Percentiles rank a stretch among this genome's conserved stretches.
Conservation (phyloP, 2,888 invertebrate genomes). For the Emmelina monodactyla region DNA sequence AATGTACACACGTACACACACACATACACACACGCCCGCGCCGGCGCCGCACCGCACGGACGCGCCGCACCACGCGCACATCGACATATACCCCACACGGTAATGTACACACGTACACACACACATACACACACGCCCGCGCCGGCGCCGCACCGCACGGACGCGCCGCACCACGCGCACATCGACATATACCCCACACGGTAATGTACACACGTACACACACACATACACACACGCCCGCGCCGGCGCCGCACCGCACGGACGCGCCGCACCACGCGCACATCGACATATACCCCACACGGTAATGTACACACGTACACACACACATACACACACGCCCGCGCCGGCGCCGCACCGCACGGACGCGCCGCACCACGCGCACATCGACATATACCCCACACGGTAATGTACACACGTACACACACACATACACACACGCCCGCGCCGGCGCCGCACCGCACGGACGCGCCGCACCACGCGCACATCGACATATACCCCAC, state of each 20-base stretch:
- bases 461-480: conserved; percentile 29
- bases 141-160: too few relatives aligned
- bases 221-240: too few relatives aligned
- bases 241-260: too few relatives aligned
- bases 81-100: conserved; percentile 84
- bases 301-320: conserved; percentile 40
- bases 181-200: conserved; percentile 84
- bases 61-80: conserved; percentile 61
- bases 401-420: conserved; percentile 45
- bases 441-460: too few relatives aligned
- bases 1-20: background rate
- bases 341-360: too few relatives aligned
- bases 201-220: conserved; percentile 30
- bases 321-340: background rate
- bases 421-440: background rate
- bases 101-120: conserved; percentile 13
- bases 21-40: too few relatives aligned
- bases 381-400: conserved; percentile 85
- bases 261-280: conserved; percentile 53
- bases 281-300: conserved; percentile 83
- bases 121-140: too few relatives aligned
- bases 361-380: conserved; percentile 47
- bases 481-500: conserved; percentile 86
- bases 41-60: too few relatives aligned
- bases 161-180: conserved; percentile 58